phyloP scores from a whole-genome alignment of 2,888 invertebrate genomes.

The Formica aserva region DNA sequence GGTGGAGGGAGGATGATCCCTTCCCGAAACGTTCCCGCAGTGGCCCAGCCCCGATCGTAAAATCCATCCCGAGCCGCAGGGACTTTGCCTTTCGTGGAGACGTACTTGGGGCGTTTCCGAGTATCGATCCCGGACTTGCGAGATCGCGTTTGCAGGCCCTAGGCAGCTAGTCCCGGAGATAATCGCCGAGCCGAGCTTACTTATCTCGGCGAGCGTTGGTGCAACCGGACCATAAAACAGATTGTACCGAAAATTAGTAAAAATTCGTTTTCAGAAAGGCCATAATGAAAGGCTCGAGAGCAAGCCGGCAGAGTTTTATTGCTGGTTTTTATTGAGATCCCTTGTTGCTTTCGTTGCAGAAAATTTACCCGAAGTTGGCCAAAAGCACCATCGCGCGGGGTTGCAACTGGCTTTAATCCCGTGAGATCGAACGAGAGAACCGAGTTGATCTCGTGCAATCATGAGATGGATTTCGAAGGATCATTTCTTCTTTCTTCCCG shows the following conservation, averaged over 20 bases:
- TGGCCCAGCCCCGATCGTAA: conserved; percentile 30
- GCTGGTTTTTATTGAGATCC: not conserved
- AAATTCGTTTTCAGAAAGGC: not conserved
- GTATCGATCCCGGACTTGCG: conserved; percentile 33
- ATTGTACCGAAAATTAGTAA: conserved; percentile 14
- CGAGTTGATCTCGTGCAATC: conserved; percentile 15
- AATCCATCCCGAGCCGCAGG: conserved; percentile 37
- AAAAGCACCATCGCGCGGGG: not conserved
- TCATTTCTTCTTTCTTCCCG: not conserved
- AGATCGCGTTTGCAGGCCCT: conserved; percentile 20
- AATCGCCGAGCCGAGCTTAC: conserved; percentile 29
- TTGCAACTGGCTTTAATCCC: not conserved
- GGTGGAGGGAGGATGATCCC: conserved; percentile 31
- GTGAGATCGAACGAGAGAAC: conserved; percentile 14
- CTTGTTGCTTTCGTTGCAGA: not conserved
- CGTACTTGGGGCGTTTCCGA: conserved; percentile 46
- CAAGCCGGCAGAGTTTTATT: not conserved
- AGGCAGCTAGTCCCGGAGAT: conserved; percentile 14
- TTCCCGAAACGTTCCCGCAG: conserved; percentile 42
- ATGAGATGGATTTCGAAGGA: conserved; percentile 14
- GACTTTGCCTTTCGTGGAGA: conserved; percentile 37
- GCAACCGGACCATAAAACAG: conserved; percentile 4
- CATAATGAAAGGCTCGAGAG: not conserved
- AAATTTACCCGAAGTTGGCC: not conserved
- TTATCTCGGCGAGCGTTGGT: not conserved